Evolutionary conservation across 53 echinoderm and acorn worm genomes (phyloP).

Genomic region (Holothuria leucospilota): DNA sequence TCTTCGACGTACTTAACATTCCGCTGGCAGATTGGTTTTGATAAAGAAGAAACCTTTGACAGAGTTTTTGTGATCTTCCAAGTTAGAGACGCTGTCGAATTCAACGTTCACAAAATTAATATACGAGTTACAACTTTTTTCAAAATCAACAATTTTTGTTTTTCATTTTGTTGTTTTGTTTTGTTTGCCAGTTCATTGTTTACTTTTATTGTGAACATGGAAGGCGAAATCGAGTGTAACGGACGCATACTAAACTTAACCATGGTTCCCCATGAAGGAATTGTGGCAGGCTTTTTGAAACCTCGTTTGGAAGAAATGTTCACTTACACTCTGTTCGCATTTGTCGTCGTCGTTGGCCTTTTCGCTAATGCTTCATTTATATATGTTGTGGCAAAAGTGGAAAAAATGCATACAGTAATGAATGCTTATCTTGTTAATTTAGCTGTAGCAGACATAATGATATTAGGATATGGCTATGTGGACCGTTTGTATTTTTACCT

Average conservation of each 20-base stretch:
- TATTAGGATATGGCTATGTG: constrained; percentile 18
- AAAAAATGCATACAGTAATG: constrained; percentile 29
- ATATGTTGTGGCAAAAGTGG: constrained; percentile 17
- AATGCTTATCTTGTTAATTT: constrained; percentile 28
- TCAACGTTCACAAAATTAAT: no score
- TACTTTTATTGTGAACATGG: background rate
- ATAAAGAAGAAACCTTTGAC: no score
- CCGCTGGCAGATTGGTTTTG: no score
- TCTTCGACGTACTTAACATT: no score
- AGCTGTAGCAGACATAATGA: constrained; percentile 33
- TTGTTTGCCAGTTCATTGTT: no score
- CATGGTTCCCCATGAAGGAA: background rate
- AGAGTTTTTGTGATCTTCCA: no score
- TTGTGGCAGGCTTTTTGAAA: background rate
- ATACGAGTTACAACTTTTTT: no score
- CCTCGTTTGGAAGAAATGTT: constrained; percentile 12
- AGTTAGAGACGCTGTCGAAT: no score
- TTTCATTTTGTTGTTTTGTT: no score
- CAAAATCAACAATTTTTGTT: no score
- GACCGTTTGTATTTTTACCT: constrained; percentile 33
- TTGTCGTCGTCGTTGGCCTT: constrained; percentile 9
- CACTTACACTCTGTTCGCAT: constrained; percentile 18
- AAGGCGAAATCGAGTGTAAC: background rate
- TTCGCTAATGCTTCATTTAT: background rate
- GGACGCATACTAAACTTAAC: background rate